phyloP scores from a whole-genome alignment of 2,113 vertebrate genomes.

The Grallaria varia region DNA sequence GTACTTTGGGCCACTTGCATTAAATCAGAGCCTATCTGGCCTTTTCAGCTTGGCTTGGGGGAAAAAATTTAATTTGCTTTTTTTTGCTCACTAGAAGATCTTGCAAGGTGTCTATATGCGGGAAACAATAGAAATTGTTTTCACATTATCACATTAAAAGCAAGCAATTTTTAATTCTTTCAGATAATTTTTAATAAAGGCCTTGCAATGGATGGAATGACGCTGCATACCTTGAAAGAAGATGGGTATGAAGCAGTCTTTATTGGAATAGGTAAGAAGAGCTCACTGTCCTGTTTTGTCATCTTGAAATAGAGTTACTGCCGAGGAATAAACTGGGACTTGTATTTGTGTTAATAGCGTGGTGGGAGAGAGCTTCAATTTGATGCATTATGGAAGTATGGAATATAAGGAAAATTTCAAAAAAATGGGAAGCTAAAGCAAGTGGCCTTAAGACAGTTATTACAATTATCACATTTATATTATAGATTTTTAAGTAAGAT shows the following conservation, averaged over 20 bases:
- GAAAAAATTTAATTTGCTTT: not conserved
- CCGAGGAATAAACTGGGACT: not conserved
- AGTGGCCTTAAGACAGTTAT: not conserved
- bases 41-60: not conserved
- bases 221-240: constrained; percentile 79
- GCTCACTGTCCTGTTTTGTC: not conserved
- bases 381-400: not conserved
- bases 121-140: not conserved
- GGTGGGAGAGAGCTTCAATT: not conserved
- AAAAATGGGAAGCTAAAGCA: not conserved
- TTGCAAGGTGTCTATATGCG: not conserved
- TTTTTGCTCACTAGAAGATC: not conserved
- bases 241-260: constrained; percentile 84
- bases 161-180: constrained; percentile 33
- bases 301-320: not conserved
- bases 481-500: not conserved
- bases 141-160: not conserved
- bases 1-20: not conserved
- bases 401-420: not conserved
- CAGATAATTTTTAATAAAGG: constrained; percentile 85
- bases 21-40: not conserved
- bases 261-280: constrained; percentile 88
- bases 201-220: constrained; percentile 81
- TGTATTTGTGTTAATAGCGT: not conserved
- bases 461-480: not conserved